Evolutionary conservation across 2,797 vertebrate genomes (phyloP), one percentile per base, ranked within the genome.

Genomic region (Leptodactylus fallax): DNA sequence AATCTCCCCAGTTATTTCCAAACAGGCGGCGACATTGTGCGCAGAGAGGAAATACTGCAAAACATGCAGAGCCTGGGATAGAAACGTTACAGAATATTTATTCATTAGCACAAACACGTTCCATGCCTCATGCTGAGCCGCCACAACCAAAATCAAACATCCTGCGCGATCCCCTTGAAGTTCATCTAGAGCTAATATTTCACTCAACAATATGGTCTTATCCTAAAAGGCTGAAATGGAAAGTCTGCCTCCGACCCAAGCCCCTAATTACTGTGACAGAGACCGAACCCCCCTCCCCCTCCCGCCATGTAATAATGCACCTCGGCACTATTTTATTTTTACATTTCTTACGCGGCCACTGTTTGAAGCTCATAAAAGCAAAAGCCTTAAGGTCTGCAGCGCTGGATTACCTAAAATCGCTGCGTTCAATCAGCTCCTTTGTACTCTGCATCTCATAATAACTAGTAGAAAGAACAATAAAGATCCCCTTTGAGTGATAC

Each of bases 401-500:
- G 88, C 87, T 89, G 85, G 23, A 90, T 53, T n/a, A 53, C 9
- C 61, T 88, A 77, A 81, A 89, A 19, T 85, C 79, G 78, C 36
- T 77, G 23, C 3, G 87, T 80, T 84, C 49, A 53, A 53, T 87
- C 79, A 85, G 53, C 71, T 86, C 90, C 84, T 69, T 65, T 90
- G 86, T 92, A 80, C n/a, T 90, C 17, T 83, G 61, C 60, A 25
- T 89, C 27, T 61, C 90, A 71, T 36, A n/a, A 67, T 53, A 71
- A 76, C 85, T 77, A 91, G 83, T 88, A 91, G 91, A 81, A 78
- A 60, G 47, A 89, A 91, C 91, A 90, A 55, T 25, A 71, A 51
- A 27, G 90, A 56, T 85, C 87, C 81, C 83, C 85, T 88, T 61
- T 67, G 88, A 89, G 72, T 90, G 90, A 92, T 90, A 71, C 58